phyloP scores from a whole-genome alignment of 2,797 vertebrate genomes.

The Halcyon smyrnensis region DNA sequence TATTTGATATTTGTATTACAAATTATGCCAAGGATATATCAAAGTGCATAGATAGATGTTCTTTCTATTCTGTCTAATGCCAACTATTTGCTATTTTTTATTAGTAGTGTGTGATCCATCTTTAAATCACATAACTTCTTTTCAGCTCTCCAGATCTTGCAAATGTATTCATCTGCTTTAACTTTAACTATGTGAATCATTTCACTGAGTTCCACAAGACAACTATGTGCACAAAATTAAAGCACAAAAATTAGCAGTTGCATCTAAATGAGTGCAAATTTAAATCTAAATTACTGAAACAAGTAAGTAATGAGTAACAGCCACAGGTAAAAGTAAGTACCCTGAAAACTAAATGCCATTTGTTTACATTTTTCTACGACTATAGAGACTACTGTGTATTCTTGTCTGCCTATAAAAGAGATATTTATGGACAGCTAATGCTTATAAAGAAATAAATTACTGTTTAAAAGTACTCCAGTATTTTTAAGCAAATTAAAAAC shows the following conservation, averaged over 20 bases:
- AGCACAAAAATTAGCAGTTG: not conserved
- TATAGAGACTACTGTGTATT: not conserved
- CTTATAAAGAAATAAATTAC: not conserved
- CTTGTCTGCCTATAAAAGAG: not conserved
- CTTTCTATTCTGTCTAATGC: not conserved
- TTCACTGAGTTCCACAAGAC: not conserved
- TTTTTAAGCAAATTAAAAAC: not conserved
- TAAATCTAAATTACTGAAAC: not conserved
- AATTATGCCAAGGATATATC: conserved; percentile 50
- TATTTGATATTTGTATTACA: conserved; percentile 7
- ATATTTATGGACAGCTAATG: not conserved
- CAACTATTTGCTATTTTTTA: conserved; percentile 54
- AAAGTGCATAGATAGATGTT: conserved; percentile 27
- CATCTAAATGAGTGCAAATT: not conserved
- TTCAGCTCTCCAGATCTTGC: conserved; percentile 32
- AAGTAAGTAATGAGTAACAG: not conserved
- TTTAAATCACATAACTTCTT: conserved; percentile 50
- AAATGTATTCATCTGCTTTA: conserved; percentile 56
- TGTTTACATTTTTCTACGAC: not conserved
- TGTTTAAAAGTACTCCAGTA: not conserved
- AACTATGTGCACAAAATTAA: not conserved
- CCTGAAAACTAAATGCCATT: not conserved
- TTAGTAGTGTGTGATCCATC: not conserved
- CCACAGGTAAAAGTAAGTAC: not conserved
- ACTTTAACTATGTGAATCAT: not conserved